Base-by-base conservation (phyloP, 2,113 vertebrate genomes). In the Acrocephalus kingi region DNA sequence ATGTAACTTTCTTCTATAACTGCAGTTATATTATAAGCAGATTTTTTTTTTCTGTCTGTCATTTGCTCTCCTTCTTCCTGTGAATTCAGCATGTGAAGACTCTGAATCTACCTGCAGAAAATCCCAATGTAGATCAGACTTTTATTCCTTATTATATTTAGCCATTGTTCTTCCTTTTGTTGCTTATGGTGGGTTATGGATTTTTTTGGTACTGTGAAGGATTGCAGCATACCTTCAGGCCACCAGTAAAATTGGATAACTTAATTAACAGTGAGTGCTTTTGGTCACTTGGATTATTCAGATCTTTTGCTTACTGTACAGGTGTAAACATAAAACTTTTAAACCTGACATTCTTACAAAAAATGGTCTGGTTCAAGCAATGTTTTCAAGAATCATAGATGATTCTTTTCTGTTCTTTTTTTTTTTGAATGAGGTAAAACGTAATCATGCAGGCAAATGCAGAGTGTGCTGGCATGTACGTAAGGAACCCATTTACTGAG, bases 401-500 rank as follows among this genome's bases (percentile, higher is more conserved):
- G 6, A 41, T 58, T 61, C 12, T 86, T 63, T 63, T 69, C 37
- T 48, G 10, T 72, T 69, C 15, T 16, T 25, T n/a, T 35, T 48
- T 45, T 41, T 43, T 72, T 84, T 25, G 5, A 5, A 49, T 62
- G 23, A 24, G 43, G 67, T 46, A 75, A 87, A 45, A 86, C 7
- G 2, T 76, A 93, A 91, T 90, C 84, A 90, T 52, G 46, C 49
- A 92, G 64, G 61, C 61, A 81, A 87, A 74, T 0, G 24, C 30
- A 31, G 62, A 52, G 27, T 83, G 52, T 80, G 48, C 75, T 84
- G 71, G 45, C 62, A 41, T 71, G 48, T 91, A 88, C 4, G 12
- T 92, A 83, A 87, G 73, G 79, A 96, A 83, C 55, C 66, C 48
- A 64, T 95, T 96, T 94, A 88, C 87, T 89, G 96, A 94, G 94